Percentiles rank a stretch among this genome's conserved stretches.
These are phyloP conservation scores for Dendrocincla fuliginosa DNA, from an alignment of 2,797 vertebrate genomes.

Conservation along the genomic window DNA sequence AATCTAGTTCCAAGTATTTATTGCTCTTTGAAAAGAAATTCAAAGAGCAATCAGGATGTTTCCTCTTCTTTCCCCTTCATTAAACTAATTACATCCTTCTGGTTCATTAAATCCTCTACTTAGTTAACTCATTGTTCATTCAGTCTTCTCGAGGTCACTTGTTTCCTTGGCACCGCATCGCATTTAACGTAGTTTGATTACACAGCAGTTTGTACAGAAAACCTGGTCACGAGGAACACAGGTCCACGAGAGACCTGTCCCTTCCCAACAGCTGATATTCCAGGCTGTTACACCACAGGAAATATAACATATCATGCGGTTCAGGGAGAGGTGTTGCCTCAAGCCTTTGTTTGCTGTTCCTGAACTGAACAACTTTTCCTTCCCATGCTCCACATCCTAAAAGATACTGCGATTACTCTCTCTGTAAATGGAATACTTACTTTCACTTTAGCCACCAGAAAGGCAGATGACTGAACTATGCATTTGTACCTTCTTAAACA, in stretches of 20 bases:
- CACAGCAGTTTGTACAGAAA: not conserved
- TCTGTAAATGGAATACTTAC: not conserved
- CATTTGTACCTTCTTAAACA: not conserved
- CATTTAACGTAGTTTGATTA: not conserved
- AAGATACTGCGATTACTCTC: not conserved
- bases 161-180: not conserved
- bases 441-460: not conserved
- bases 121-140: not conserved
- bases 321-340: not conserved
- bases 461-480: not conserved
- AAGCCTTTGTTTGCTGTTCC: not conserved
- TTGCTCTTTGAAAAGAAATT: not conserved
- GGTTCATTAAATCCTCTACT: not conserved
- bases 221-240: not conserved
- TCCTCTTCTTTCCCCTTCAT: not conserved
- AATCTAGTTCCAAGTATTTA: not conserved
- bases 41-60: not conserved
- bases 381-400: not conserved
- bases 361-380: not conserved
- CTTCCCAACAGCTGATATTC: not conserved
- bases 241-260: not conserved
- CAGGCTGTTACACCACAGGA: not conserved
- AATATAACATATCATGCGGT: fast-evolving
- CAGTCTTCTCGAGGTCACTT: not conserved
- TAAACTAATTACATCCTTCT: not conserved